Evolutionary conservation across 2,888 invertebrate genomes (phyloP).

Genomic region (Agrilus biguttatus): DNA sequence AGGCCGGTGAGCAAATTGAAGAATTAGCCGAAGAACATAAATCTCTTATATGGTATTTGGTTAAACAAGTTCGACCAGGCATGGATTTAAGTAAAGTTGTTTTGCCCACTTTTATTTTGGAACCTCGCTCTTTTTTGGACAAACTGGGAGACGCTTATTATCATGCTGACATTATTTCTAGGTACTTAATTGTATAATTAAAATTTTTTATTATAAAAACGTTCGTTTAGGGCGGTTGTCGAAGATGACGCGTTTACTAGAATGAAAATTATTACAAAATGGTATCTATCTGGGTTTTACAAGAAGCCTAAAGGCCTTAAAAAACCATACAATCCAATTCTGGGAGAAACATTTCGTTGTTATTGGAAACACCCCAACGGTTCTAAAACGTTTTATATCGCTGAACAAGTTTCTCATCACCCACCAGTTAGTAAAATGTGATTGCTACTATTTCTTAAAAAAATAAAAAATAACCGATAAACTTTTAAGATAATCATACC

Average conservation of each 20-base stretch:
- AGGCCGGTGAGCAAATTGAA: constrained; percentile 76
- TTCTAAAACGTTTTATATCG: constrained; percentile 78
- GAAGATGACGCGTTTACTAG: constrained; percentile 81
- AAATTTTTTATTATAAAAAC: neutral
- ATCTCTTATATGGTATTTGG: constrained; percentile 82
- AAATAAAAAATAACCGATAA: neutral
- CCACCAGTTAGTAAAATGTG: constrained; percentile 50
- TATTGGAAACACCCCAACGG: constrained; percentile 76
- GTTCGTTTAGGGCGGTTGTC: constrained; percentile 51
- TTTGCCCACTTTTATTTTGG: constrained; percentile 85
- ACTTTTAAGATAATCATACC: neutral
- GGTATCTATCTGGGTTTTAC: constrained; percentile 89
- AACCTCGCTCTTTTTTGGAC: constrained; percentile 86
- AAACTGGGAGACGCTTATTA: constrained; percentile 89
- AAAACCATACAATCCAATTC: constrained; percentile 90
- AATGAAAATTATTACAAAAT: constrained; percentile 76
- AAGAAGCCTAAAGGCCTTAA: constrained; percentile 90
- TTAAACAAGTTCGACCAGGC: constrained; percentile 90
- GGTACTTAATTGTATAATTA: constrained; percentile 37
- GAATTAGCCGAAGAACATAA: constrained; percentile 92
- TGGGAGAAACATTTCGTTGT: constrained; percentile 85
- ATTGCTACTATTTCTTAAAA: neutral
- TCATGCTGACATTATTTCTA: constrained; percentile 76
- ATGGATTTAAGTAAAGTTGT: constrained; percentile 93
- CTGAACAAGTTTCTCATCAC: constrained; percentile 93